Base-by-base conservation (phyloP, 2,888 invertebrate genomes). In the Pristionchus arcanus region DNA sequence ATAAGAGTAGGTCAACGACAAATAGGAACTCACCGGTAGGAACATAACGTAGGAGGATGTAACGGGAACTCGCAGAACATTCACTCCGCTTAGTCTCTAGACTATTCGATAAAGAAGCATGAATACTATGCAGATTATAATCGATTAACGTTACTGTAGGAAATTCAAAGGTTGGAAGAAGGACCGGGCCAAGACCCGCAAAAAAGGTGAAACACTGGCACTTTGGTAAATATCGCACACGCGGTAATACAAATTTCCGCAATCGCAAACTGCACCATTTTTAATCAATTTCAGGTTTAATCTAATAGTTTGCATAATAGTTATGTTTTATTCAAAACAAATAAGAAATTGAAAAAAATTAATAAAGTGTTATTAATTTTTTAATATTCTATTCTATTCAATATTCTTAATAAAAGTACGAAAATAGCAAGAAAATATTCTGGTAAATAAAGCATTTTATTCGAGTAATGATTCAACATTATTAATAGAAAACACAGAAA, bases 1-100 rank as follows among this genome's bases (percentile, higher is more conserved):
- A 49, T 42, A 42, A n/a, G 25, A 31, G n/a, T 77, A 77, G n/a
- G 34, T 49, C 42, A 77, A 77, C 37, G 11, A 49, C 2, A n/a
- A 42, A 81, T 28, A 28, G 25, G 7, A 21, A 16, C 90, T 77
- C 49, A 92, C 92, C 90, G 92, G 92, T 87, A 92, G 68, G 90
- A 92, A 92, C 92, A 92, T 92, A 37, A 19, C 55, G 15, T 19
- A 42, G 37, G 3, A 68, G 49, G 28, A 13, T 53, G 25, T 11
- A 4, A 81, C 13, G 49, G n/a, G 25, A 59, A 16, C 4, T 9
- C 19, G 37, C 13, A 85, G 34, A 13, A 49, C 59, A 85, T 85
- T 31, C 66, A 87, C 68, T 28, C n/a, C 63, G 59, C 9, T 37
- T 37, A 77, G 16, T 34, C 25, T n/a, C 16, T 68, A 87, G 13